Conservation (phyloP, 2,797 vertebrate species). For the Decapterus maruadsi region DNA sequence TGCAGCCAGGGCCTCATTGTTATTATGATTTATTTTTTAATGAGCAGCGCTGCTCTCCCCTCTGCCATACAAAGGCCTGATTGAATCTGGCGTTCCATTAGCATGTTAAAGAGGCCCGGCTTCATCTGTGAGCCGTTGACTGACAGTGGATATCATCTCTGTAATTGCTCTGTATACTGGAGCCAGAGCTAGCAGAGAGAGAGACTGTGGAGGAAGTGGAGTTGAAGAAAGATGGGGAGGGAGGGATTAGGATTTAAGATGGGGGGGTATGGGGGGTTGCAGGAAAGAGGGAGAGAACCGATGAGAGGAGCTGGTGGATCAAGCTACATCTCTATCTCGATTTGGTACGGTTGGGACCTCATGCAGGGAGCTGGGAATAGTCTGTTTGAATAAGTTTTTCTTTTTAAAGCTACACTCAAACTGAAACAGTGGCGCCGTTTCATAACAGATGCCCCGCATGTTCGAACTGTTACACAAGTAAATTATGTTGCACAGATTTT, state of each 20-base stretch:
- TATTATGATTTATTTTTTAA: conserved; percentile 85
- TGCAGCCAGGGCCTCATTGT: conserved; percentile 75
- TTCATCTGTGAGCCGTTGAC: conserved; percentile 86
- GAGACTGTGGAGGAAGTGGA: conserved; percentile 11
- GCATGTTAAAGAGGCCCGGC: conserved; percentile 85
- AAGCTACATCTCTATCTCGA: conserved; percentile 58
- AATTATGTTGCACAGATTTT: conserved; percentile 25
- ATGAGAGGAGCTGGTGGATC: conserved; percentile 46
- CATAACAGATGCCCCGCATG: conserved; percentile 38
- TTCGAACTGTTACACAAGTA: conserved; percentile 22
- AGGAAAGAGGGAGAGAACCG: conserved; percentile 34
- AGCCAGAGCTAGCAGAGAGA: conserved; percentile 63
- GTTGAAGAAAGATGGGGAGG: conserved; percentile 42
- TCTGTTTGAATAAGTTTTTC: conserved; percentile 46
- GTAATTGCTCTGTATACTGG: conserved; percentile 82
- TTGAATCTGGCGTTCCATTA: conserved; percentile 87
- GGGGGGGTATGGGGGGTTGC: conserved; percentile 11
- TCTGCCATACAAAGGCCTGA: conserved; percentile 81
- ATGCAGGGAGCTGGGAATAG: conserved; percentile 51
- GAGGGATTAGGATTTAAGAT: conserved; percentile 67
- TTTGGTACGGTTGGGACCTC: conserved; percentile 53
- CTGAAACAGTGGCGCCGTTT: conserved; percentile 47
- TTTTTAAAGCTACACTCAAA: conserved; percentile 31
- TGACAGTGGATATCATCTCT: conserved; percentile 89
- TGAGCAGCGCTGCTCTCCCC: conserved; percentile 75